These are phyloP conservation scores for Apoda limacodes DNA, from an alignment of 2,888 invertebrate genomes.

Conservation along the genomic window DNA sequence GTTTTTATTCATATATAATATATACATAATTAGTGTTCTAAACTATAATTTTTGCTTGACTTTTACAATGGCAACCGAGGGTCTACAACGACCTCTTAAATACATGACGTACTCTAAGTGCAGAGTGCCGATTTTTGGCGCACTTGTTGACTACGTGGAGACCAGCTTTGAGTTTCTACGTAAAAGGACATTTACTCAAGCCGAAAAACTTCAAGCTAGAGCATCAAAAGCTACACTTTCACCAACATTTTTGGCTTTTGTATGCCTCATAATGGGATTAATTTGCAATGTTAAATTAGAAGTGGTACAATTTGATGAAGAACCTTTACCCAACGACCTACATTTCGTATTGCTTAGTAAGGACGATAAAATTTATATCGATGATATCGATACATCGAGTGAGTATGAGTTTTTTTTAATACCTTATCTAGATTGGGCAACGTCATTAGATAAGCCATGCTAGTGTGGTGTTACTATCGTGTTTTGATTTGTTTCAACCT, in stretches of 20 bases:
- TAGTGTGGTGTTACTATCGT: too few species aligned
- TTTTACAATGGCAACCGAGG: conserved; percentile 33
- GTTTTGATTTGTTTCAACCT: too few species aligned
- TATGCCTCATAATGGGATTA: conserved; percentile 42
- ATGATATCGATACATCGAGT: conserved; percentile 53
- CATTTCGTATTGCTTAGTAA: conserved; percentile 52
- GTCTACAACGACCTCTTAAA: conserved; percentile 24
- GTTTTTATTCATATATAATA: too few species aligned
- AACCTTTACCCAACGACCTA: conserved; percentile 42
- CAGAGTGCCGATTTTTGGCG: conserved; percentile 41
- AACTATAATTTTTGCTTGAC: too few species aligned
- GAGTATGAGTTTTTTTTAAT: conserved; percentile 27
- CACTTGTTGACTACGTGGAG: conserved; percentile 45
- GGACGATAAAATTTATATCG: conserved; percentile 49
- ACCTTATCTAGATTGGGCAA: too few species aligned
- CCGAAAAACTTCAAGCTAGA: conserved; percentile 36
- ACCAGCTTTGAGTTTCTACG: conserved; percentile 40
- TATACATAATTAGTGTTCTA: too few species aligned
- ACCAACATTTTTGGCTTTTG: conserved; percentile 35
- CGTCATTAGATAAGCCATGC: too few species aligned
- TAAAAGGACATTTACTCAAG: conserved; percentile 31
- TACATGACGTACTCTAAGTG: conserved; percentile 46
- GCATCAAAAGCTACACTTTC: conserved; percentile 33
- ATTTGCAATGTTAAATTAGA: conserved; percentile 51
- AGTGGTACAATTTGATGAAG: conserved; percentile 41